Evolutionary conservation across 2,113 vertebrate genomes (phyloP).

Genomic region (Scortum barcoo): DNA sequence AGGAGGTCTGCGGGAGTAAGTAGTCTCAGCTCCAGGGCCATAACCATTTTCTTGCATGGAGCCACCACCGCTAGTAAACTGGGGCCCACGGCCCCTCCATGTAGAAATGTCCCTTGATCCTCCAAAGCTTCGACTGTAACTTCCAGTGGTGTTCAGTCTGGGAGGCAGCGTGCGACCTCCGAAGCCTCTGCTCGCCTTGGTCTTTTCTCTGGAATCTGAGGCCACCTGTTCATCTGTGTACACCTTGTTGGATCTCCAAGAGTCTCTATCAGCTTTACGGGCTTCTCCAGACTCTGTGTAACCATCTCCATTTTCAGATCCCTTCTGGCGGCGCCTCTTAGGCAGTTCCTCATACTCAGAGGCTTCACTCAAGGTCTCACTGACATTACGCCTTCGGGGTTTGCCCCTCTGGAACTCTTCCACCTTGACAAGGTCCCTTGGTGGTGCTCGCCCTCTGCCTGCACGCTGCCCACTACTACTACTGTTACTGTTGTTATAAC

Average conservation of each 20-base stretch:
- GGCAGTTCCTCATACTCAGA: slow-evolving; percentile 97
- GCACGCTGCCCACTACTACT: slow-evolving; percentile 77
- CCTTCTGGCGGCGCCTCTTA: slow-evolving; percentile 93
- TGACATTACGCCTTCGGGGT: slow-evolving; percentile 92
- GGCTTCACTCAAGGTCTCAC: slow-evolving; percentile 95
- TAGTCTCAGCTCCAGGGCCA: slow-evolving; percentile 76
- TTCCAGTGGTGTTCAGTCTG: slow-evolving; percentile 87
- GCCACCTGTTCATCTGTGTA: slow-evolving; percentile 89
- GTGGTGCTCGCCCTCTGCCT: slow-evolving; percentile 85
- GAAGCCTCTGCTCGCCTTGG: slow-evolving; percentile 85
- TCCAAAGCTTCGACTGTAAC: slow-evolving; percentile 87
- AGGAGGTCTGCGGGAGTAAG: slow-evolving; percentile 83
- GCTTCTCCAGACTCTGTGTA: slow-evolving; percentile 83
- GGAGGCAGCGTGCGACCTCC: slow-evolving; percentile 93
- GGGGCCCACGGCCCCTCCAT: slow-evolving; percentile 88
- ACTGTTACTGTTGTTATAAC: slow-evolving; percentile 75
- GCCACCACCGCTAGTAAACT: slow-evolving; percentile 69
- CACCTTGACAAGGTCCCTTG: slow-evolving; percentile 86
- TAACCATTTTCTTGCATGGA: slow-evolving; percentile 90
- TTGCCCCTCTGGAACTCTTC: slow-evolving; percentile 92
- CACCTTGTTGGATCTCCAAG: slow-evolving; percentile 94
- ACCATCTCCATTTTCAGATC: slow-evolving; percentile 87
- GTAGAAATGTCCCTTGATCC: slow-evolving; percentile 87
- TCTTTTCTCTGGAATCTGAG: slow-evolving; percentile 85
- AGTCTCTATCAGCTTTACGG: slow-evolving; percentile 90